phyloP scores from a whole-genome alignment of 2,888 invertebrate genomes.

The Drosophila pegasa region DNA sequence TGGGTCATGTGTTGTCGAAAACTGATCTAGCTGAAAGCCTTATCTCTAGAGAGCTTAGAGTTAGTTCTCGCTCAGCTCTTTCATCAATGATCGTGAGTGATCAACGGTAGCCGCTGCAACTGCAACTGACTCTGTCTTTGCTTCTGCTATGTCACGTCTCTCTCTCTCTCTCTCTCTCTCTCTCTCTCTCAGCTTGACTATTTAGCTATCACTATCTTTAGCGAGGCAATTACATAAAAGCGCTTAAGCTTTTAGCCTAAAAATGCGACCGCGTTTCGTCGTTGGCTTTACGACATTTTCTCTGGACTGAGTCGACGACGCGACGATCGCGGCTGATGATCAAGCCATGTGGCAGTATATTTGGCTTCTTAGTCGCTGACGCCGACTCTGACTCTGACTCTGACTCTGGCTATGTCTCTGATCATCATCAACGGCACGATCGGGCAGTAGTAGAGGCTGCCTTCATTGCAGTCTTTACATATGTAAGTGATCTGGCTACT shows the following conservation, averaged over 20 bases:
- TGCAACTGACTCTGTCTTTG: neutral
- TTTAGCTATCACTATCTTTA: conserved; percentile 59
- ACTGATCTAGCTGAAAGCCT: neutral
- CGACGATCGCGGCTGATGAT: conserved; percentile 54
- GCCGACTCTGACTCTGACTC: neutral
- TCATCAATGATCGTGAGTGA: conserved; percentile 36
- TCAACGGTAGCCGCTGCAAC: conserved; percentile 23
- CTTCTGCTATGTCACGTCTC: conserved; percentile 6
- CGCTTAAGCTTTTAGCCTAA: conserved; percentile 67
- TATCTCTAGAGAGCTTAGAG: conserved; percentile 10
- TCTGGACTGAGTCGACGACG: conserved; percentile 34
- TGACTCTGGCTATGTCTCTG: conserved; percentile 28
- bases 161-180: neutral
- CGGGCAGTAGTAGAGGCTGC: conserved; percentile 45
- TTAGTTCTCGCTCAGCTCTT: neutral
- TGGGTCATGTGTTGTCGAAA: conserved; percentile 4
- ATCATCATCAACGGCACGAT: conserved; percentile 74
- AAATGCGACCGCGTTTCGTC: conserved; percentile 50
- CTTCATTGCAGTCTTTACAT: conserved; percentile 54
- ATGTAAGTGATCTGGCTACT: conserved; percentile 44
- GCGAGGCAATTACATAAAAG: conserved; percentile 74
- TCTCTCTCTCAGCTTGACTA: conserved; percentile 9
- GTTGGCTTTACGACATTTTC: conserved; percentile 63
- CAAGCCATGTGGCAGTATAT: conserved; percentile 47
- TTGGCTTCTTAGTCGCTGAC: conserved; percentile 26